Percentiles rank a stretch among this genome's conserved stretches.
Conservation (phyloP, 2,888 invertebrate genomes). For the Limnephilus rhombicus region DNA sequence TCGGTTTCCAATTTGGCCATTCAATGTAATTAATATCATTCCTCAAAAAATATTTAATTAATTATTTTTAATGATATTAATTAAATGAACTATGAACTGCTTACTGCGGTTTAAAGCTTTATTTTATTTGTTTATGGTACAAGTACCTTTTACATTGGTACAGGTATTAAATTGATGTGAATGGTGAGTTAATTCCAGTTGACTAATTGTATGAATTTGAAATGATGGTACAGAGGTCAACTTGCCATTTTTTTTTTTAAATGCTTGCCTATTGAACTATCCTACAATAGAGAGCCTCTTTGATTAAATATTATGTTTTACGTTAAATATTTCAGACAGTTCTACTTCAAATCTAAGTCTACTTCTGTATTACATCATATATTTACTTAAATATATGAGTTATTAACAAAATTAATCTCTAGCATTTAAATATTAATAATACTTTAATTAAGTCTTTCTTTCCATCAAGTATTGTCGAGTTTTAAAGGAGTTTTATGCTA, state of each 20-base stretch:
- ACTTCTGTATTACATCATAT: background rate
- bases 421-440: constrained; percentile 36
- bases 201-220: background rate
- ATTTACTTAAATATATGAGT: constrained; percentile 39
- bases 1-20: too few relatives aligned
- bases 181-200: background rate
- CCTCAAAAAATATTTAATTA: too few relatives aligned
- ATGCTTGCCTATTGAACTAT: background rate
- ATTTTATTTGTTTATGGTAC: too few relatives aligned
- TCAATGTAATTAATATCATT: too few relatives aligned
- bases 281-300: constrained; percentile 49
- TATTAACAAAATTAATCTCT: background rate
- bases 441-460: constrained; percentile 48
- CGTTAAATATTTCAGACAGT: background rate
- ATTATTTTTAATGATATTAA: too few relatives aligned
- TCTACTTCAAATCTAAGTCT: background rate
- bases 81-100: too few relatives aligned
- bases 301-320: background rate
- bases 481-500: background rate
- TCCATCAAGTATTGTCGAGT: constrained; percentile 32
- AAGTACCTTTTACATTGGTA: too few relatives aligned
- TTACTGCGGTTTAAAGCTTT: too few relatives aligned
- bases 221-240: background rate
- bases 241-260: background rate
- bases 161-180: too few relatives aligned